Conservation (phyloP, 92 coral and sea anemone genomes). For the Palythoa grandis region DNA sequence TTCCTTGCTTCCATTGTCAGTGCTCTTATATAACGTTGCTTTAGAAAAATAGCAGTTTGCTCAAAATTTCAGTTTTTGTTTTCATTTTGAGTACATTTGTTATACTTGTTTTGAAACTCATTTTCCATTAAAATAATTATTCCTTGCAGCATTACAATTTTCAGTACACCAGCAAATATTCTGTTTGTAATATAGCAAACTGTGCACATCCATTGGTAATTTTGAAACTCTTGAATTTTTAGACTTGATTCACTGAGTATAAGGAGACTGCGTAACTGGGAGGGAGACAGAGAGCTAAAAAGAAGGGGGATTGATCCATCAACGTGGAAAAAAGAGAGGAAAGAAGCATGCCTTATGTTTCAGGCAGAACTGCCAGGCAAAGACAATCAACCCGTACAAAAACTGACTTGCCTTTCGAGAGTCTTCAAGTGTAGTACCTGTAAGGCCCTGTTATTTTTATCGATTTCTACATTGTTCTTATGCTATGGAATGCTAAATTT, state of each 20-base stretch:
- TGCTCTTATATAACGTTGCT: too few relatives aligned
- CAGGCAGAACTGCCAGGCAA: slow-evolving; percentile 90
- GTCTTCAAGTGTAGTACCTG: slow-evolving; percentile 98
- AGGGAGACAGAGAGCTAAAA: slow-evolving; percentile 92
- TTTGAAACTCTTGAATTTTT: neutral
- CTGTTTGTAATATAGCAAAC: neutral
- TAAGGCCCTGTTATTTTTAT: slow-evolving; percentile 39
- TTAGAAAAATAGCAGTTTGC: too few relatives aligned
- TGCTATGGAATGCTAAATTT: neutral
- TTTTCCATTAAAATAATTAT: too few relatives aligned
- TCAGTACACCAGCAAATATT: neutral
- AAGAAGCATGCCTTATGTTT: slow-evolving; percentile 90
- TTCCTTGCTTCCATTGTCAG: too few relatives aligned
- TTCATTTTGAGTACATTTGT: too few relatives aligned
- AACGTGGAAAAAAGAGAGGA: slow-evolving; percentile 96
- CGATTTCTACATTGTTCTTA: neutral
- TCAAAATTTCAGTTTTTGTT: too few relatives aligned
- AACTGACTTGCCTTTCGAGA: slow-evolving; percentile 89
- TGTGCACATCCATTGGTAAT: neutral
- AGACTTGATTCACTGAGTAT: slow-evolving; percentile 94
- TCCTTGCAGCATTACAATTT: too few relatives aligned
- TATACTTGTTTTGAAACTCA: too few relatives aligned
- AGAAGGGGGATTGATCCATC: slow-evolving; percentile 97
- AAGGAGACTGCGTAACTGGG: slow-evolving; percentile 94
- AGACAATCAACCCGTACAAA: slow-evolving; percentile 64